A percentile compares a stretch with the other conserved stretches of the same genome.
phyloP scores from a whole-genome alignment of 2,113 vertebrate species.

The Polypterus bichir region DNA sequence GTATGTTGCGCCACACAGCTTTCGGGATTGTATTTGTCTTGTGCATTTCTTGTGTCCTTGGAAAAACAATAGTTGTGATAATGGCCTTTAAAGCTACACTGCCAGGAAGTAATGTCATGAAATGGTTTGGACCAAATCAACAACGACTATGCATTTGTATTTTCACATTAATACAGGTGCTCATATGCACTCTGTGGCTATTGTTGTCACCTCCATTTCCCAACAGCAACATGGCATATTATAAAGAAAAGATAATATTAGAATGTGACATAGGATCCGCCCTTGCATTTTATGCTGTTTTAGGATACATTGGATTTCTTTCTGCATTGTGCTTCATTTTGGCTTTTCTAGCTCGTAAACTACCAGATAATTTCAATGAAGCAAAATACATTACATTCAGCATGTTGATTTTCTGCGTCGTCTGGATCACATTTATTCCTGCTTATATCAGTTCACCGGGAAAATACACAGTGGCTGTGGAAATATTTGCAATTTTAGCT shows the following conservation, averaged over 20 bases:
- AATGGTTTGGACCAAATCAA: constrained; percentile 39
- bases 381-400: constrained; percentile 57
- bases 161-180: constrained; percentile 39
- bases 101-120: constrained; percentile 34
- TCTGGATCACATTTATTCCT: constrained; percentile 55
- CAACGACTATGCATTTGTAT: constrained; percentile 39
- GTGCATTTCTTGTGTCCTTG: constrained; percentile 41
- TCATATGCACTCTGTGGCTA: constrained; percentile 43
- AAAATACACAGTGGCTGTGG: constrained; percentile 52
- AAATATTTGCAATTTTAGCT: constrained; percentile 55
- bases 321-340: constrained; percentile 45
- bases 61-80: constrained; percentile 39
- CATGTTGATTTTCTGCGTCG: constrained; percentile 54
- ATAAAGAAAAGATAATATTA: constrained; percentile 40
- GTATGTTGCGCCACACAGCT: constrained; percentile 41
- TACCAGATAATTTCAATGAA: constrained; percentile 56
- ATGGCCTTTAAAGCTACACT: constrained; percentile 38
- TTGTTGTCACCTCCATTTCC: constrained; percentile 38
- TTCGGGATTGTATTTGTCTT: constrained; percentile 47
- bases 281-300: constrained; percentile 43
- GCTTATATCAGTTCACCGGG: constrained; percentile 54
- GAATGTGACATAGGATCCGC: constrained; percentile 41
- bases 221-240: constrained; percentile 18
- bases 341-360: constrained; percentile 45
- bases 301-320: constrained; percentile 46